Percentiles rank a stretch among this genome's conserved stretches.
Evolutionary conservation across 1,140 invertebrate genomes (phyloP).

Genomic region (Lerema accius): DNA sequence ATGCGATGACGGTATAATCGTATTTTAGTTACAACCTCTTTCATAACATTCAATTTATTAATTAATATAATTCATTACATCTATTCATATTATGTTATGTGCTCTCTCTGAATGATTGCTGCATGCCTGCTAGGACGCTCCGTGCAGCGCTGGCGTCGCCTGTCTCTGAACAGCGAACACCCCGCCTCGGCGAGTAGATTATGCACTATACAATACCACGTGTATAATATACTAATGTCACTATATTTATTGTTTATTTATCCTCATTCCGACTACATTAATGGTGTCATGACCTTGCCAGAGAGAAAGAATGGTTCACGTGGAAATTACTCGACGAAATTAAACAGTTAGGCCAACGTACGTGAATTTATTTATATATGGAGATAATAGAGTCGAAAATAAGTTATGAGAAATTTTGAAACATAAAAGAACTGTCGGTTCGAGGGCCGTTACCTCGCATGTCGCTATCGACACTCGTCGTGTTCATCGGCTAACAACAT

Average conservation of each 20-base stretch:
- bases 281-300: constrained; percentile 22
- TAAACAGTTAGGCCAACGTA: constrained; percentile 23
- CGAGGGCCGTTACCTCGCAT: no score
- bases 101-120: constrained; percentile 63
- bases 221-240: constrained; percentile 43
- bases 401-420: constrained; percentile 1
- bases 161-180: constrained; percentile 36
- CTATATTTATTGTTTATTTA: constrained; percentile 49
- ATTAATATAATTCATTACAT: constrained; percentile 71
- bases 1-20: constrained; percentile 64
- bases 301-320: constrained; percentile 17
- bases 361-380: constrained; percentile 2
- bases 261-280: constrained; percentile 39
- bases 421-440: not conserved
- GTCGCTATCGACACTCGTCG: not conserved
- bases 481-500: constrained; percentile 57
- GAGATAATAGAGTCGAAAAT: constrained; percentile 2
- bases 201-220: constrained; percentile 46
- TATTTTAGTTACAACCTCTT: constrained; percentile 80
- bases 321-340: constrained; percentile 9
- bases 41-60: constrained; percentile 75
- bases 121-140: no score
- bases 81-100: constrained; percentile 55
- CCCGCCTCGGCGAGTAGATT: constrained; percentile 41
- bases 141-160: no score